A percentile compares a stretch with the other conserved stretches of the same genome.
Evolutionary conservation across 2,888 invertebrate species (phyloP).

Genomic region (Cantharis lateralis): DNA sequence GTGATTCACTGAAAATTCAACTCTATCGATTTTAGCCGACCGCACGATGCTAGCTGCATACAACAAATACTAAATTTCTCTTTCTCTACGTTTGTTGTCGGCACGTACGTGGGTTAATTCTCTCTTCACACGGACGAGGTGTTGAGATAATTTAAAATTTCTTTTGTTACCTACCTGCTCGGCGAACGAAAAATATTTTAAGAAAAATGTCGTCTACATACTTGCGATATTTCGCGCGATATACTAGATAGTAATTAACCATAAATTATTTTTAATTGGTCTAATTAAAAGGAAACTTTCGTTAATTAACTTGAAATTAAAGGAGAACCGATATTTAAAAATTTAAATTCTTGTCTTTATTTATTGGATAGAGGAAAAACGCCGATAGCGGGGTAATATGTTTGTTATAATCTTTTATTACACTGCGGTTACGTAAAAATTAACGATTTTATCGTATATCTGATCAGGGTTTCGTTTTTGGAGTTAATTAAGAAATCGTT

Average conservation of each 20-base stretch:
- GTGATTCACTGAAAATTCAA: conserved; percentile 9
- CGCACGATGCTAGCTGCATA: background rate
- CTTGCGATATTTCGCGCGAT: background rate
- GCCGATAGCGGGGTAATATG: background rate
- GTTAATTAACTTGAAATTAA: background rate
- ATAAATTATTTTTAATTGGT: background rate
- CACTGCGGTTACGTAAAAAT: background rate
- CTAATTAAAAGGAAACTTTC: background rate
- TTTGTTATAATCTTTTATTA: background rate
- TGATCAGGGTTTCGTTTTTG: background rate
- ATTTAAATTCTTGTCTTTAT: background rate
- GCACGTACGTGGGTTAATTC: conserved; percentile 9
- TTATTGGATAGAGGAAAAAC: background rate
- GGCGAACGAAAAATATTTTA: background rate
- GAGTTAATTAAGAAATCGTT: background rate
- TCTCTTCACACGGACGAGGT: conserved; percentile 6
- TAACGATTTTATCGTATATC: background rate
- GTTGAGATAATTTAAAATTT: conserved; percentile 19
- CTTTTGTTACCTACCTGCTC: conserved; percentile 2
- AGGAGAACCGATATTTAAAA: background rate
- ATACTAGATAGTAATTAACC: background rate
- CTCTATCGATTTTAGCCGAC: conserved; percentile 17
- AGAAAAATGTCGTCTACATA: background rate
- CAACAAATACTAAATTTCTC: conserved; percentile 4
- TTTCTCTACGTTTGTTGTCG: conserved; percentile 24